Conservation (phyloP, 2,888 invertebrate species). For the Dolichopus griseipennis region DNA sequence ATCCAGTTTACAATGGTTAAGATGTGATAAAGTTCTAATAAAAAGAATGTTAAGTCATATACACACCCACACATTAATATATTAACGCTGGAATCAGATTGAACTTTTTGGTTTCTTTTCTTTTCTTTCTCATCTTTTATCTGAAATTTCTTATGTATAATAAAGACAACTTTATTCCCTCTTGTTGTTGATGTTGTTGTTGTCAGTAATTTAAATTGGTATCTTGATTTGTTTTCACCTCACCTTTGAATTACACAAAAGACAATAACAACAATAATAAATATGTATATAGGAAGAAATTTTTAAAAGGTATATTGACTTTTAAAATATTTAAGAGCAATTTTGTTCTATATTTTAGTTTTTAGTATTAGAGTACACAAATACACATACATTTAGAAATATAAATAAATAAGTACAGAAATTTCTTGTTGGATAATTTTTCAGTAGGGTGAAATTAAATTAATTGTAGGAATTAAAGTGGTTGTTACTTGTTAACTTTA, state of each 20-base stretch:
- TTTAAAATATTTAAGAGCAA: background rate
- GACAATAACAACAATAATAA: background rate
- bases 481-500: no score
- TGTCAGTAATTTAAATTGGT: conserved; percentile 2
- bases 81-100: no score
- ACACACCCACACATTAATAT: no score
- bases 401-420: no score
- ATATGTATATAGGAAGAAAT: background rate
- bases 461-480: background rate
- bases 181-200: background rate
- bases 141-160: background rate
- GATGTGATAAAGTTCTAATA: no score
- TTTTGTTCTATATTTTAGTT: background rate
- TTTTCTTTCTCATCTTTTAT: no score
- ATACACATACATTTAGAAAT: no score
- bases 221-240: background rate
- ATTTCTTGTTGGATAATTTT: background rate
- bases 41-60: no score
- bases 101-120: no score
- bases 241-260: background rate
- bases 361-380: background rate
- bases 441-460: background rate
- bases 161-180: background rate
- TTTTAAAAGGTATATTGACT: background rate
- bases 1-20: no score